A percentile compares a stretch with the other conserved stretches of the same genome.
phyloP scores from a whole-genome alignment of 2,888 invertebrate species.

The Polydesmus complanatus region DNA sequence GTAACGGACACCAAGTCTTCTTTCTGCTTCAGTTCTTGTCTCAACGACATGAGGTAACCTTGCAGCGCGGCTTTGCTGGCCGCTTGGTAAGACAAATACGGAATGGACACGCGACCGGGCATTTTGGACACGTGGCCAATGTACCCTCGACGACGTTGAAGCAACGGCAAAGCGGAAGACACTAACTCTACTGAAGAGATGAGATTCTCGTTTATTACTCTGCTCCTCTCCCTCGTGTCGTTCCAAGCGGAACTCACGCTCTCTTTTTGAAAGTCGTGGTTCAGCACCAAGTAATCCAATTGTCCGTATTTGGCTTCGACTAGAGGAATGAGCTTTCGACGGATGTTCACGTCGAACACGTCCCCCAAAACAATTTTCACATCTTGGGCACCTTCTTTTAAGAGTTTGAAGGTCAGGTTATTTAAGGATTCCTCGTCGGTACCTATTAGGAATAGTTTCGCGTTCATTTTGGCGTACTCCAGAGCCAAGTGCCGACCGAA shows the following conservation, averaged over 20 bases:
- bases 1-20: background rate
- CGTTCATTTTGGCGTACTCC: background rate
- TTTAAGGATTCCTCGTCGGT: background rate
- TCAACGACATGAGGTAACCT: background rate
- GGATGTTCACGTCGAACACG: background rate
- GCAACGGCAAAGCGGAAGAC: background rate
- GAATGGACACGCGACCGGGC: background rate
- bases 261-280: background rate
- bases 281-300: background rate
- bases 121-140: background rate
- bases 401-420: background rate
- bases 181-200: background rate
- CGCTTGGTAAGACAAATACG: background rate
- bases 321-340: background rate
- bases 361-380: background rate
- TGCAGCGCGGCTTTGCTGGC: background rate
- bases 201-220: background rate
- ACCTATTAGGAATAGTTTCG: background rate
- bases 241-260: background rate
- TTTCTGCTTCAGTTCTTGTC: background rate
- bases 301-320: background rate
- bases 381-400: background rate
- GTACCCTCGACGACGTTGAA: background rate
- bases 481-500: background rate
- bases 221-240: background rate